phyloP scores from a whole-genome alignment of 2,888 invertebrate species.

The Scrobipalpa atriplicella region DNA sequence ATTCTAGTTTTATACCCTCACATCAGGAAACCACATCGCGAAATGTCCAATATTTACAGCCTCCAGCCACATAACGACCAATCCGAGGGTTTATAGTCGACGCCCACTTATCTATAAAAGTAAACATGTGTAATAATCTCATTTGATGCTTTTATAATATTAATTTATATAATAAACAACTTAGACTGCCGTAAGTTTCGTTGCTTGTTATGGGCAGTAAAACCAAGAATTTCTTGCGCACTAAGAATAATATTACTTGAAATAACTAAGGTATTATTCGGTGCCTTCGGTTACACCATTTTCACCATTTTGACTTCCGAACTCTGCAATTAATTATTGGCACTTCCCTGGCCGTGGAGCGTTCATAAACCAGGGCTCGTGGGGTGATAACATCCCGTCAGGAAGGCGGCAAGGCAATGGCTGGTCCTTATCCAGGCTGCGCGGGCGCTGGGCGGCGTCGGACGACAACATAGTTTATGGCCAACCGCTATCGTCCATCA shows the following conservation, averaged over 20 bases:
- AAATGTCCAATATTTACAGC: conserved; percentile 38
- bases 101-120: conserved; percentile 23
- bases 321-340: neutral
- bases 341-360: neutral
- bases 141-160: conserved; percentile 1
- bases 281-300: neutral
- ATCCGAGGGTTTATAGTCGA: conserved; percentile 2
- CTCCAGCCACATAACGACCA: conserved; percentile 7
- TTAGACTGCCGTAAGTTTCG: conserved; percentile 3
- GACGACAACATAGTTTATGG: conserved; percentile 71
- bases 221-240: neutral
- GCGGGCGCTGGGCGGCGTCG: conserved; percentile 48
- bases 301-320: neutral
- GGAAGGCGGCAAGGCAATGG: neutral
- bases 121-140: conserved; percentile 11
- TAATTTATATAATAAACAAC: conserved; percentile 4
- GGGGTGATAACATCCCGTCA: conserved; percentile 28
- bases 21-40: conserved; percentile 44
- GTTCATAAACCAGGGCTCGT: conserved; percentile 15
- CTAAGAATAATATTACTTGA: neutral
- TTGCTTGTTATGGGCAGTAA: neutral
- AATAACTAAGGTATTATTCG: neutral
- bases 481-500: conserved; percentile 66
- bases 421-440: conserved; percentile 21
- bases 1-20: conserved; percentile 34